Base-by-base conservation (phyloP, 2,113 vertebrate genomes). In the Odocoileus hemionus region DNA sequence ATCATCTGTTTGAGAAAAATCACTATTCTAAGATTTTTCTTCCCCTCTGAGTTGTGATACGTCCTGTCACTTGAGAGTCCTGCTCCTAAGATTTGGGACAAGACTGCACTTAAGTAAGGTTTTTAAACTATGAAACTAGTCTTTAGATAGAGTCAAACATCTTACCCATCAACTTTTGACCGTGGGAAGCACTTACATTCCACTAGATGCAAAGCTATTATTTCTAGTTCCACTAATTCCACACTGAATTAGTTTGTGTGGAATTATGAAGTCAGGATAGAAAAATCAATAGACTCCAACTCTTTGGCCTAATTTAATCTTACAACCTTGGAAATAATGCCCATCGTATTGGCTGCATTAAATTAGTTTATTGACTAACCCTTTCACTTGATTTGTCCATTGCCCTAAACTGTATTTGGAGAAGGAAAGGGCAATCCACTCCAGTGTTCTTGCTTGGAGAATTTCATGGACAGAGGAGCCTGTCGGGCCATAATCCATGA, bases 251-350 rank as follows among this genome's bases (percentile, higher is more conserved):
- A 83, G 30, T 83, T 91, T 83, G 52, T 89, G 15, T 90, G 82
- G 28, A 23, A 86, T 91, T 60, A 57, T 90, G 64, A 95, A 89
- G 17, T 78, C 14, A 97, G 36, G 33, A 83, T 89, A 67, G 47
- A 96, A 86, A 97, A 95, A 43, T 95, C 95, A 91, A 93, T 96
- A 92, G 54, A 96, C 25, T 76, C 25, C 43, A 88, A 19, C 57
- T 96, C 57, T 94, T 96, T 90, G 64, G 17, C 17, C 50, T 92
- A 79, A 95, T 87, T 96, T 78, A 83, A 50, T 86, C 55, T 79
- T 83, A 57, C 23, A 96, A 33, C 64, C 25, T 61, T 91, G 67
- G 64, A 91, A 96, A 80, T 92, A 96, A 88, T 95, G 47, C 7
- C 39, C 7, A 45, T 88, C 10, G 1, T 96, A 57, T 91, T 93